Percentiles rank a stretch among this genome's conserved stretches.
Evolutionary conservation across 2,888 invertebrate species (phyloP).

Genomic region (Platycheirus rosarum): DNA sequence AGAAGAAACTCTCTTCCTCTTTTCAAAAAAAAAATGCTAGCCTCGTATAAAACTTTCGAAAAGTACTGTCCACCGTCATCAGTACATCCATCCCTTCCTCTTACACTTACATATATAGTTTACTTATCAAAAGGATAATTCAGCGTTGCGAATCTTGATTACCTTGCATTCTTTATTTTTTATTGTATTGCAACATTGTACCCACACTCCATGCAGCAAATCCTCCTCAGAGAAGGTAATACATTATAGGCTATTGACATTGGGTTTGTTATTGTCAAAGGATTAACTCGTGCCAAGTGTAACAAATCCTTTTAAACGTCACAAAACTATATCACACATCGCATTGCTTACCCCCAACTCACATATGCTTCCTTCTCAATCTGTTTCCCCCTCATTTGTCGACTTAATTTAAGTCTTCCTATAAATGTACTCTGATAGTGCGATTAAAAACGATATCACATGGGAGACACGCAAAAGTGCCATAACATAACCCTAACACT

Average conservation of each 20-base stretch:
- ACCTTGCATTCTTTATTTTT: too few species aligned
- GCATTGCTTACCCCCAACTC: slow-evolving; percentile 28
- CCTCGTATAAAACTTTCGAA: too few species aligned
- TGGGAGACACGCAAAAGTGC: slow-evolving; percentile 46
- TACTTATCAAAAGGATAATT: too few species aligned
- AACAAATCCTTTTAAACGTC: slow-evolving; percentile 43
- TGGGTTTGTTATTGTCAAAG: slow-evolving; percentile 46
- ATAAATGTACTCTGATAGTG: slow-evolving; percentile 65
- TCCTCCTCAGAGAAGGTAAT: too few species aligned
- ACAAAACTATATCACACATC: slow-evolving; percentile 30
- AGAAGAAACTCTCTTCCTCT: too few species aligned
- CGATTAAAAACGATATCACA: slow-evolving; percentile 60
- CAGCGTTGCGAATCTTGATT: too few species aligned
- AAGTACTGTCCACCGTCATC: too few species aligned
- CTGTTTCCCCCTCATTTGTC: slow-evolving; percentile 61
- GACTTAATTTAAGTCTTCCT: slow-evolving; percentile 67
- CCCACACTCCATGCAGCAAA: too few species aligned
- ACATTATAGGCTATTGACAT: background rate
- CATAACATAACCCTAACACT: slow-evolving; percentile 50
- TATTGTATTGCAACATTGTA: too few species aligned
- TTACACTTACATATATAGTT: too few species aligned
- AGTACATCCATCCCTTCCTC: too few species aligned
- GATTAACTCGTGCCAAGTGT: slow-evolving; percentile 41
- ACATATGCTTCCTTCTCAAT: slow-evolving; percentile 42
- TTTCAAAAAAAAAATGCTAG: too few species aligned